Percentiles rank a stretch among this genome's conserved stretches.
phyloP scores from a whole-genome alignment of 2,797 vertebrate species.

The Leuciscus waleckii region DNA sequence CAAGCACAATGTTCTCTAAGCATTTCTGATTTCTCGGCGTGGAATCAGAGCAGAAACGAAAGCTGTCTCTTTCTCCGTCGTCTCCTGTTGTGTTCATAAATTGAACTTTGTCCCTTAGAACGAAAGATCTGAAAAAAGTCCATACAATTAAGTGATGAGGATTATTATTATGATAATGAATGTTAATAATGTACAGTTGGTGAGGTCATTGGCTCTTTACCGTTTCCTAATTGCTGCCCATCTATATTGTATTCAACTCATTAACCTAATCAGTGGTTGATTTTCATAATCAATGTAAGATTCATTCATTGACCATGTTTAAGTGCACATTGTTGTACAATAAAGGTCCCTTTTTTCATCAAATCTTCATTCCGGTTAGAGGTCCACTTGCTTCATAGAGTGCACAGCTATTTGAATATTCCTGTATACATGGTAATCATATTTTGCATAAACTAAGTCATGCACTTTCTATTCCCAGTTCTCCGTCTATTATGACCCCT shows the following conservation, averaged over 20 bases:
- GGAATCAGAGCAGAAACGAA: too few species aligned
- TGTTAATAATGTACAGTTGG: not conserved
- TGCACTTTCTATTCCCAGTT: conserved; percentile 5
- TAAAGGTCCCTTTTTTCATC: not conserved
- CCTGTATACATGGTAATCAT: conserved; percentile 2
- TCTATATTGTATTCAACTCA: not conserved
- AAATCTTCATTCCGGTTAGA: not conserved
- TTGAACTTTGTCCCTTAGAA: too few species aligned
- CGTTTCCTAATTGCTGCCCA: not conserved
- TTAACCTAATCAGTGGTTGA: conserved; percentile 14
- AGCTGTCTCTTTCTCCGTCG: too few species aligned
- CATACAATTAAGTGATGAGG: not conserved
- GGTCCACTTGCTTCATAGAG: not conserved
- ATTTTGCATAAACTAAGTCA: conserved; percentile 1
- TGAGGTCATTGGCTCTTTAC: not conserved
- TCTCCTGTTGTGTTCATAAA: too few species aligned
- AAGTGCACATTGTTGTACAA: not conserved
- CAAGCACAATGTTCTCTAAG: too few species aligned
- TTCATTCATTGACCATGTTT: conserved; percentile 8
- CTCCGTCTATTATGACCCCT: not conserved
- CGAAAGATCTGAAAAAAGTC: too few species aligned
- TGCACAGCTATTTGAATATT: conserved; percentile 10
- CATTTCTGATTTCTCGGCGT: too few species aligned
- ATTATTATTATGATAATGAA: conserved; percentile 3
- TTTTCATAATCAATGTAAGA: conserved; percentile 29